phyloP scores from a whole-genome alignment of 2,888 invertebrate species.

The Plebejus argus region DNA sequence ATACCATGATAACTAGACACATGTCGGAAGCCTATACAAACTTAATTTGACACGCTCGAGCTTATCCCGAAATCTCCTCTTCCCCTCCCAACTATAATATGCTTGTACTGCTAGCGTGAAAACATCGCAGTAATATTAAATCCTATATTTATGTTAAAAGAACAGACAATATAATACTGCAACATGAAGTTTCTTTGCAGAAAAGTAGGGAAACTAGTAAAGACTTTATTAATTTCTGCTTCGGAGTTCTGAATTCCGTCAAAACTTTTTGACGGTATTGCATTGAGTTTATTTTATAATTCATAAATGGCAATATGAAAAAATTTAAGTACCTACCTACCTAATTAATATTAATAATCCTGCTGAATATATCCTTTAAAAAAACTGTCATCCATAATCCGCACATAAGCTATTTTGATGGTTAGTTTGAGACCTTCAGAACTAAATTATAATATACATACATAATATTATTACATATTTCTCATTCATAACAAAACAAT shows the following conservation, averaged over 20 bases:
- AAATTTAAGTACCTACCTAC: no score
- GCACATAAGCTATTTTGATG: neutral
- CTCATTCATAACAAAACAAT: neutral
- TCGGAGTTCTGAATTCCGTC: neutral
- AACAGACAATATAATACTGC: neutral
- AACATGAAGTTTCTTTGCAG: neutral
- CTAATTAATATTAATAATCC: no score
- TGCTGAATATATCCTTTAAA: neutral
- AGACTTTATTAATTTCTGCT: neutral
- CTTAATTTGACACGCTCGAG: no score
- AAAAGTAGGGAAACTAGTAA: neutral
- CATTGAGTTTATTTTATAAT: no score
- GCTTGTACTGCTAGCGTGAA: no score
- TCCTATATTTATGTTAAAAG: neutral
- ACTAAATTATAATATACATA: neutral
- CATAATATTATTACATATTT: neutral
- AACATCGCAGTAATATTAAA: no score
- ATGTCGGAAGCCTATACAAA: no score
- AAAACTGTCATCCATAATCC: neutral
- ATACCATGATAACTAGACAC: no score
- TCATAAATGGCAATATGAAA: no score
- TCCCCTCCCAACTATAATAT: no score
- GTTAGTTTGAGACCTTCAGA: neutral
- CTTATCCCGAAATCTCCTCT: no score
- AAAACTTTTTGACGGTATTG: no score